A percentile compares a stretch with the other conserved stretches of the same genome.
phyloP scores from a whole-genome alignment of 1,140 invertebrate species.

The Aricia agestis region DNA sequence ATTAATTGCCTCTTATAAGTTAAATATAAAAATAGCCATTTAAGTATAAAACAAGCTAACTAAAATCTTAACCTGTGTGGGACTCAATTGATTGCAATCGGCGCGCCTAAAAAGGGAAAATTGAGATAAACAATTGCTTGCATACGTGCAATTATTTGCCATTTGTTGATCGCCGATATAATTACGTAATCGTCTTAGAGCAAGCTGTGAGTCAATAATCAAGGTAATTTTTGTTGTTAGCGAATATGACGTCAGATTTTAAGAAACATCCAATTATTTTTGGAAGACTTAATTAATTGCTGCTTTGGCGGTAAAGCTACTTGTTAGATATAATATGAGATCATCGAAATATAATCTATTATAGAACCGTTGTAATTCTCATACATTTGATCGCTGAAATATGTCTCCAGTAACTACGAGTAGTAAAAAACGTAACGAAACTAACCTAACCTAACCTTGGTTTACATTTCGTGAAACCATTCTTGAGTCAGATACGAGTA shows the following conservation, averaged over 20 bases:
- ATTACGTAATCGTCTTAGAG: background rate
- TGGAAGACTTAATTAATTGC: background rate
- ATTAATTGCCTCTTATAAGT: no score
- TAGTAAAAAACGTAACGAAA: no score
- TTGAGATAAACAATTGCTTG: background rate
- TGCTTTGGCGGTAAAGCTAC: background rate
- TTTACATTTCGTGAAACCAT: no score
- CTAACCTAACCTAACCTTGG: no score
- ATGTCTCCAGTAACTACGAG: no score
- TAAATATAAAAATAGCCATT: background rate
- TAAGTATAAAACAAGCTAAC: conserved; percentile 1
- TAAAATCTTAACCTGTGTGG: background rate
- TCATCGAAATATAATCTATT: background rate
- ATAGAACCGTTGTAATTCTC: background rate
- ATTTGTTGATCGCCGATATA: background rate
- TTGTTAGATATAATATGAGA: background rate
- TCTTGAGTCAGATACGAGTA: no score
- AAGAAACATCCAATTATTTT: background rate
- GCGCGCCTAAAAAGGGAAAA: background rate
- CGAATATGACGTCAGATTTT: background rate
- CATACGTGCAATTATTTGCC: conserved; percentile 6
- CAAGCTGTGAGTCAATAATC: background rate
- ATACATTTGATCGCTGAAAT: no score
- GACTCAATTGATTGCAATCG: background rate
- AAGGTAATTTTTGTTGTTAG: background rate